Base-by-base conservation (phyloP, 64 coral and sea anemone species). In the Montipora cactus region DNA sequence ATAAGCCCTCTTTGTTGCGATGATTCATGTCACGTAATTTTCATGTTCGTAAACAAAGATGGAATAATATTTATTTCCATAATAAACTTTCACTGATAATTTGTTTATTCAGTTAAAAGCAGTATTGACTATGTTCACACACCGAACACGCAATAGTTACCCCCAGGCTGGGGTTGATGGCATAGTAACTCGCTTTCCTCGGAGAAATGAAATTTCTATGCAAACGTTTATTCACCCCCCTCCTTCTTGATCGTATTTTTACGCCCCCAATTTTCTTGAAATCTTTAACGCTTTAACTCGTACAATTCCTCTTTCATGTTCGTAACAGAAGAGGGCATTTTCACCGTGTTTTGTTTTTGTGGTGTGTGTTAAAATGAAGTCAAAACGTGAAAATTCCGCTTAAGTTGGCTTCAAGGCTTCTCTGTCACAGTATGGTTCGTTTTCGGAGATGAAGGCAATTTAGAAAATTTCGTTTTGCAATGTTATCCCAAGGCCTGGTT, bases 91-190 rank as follows among this genome's bases (percentile, higher is more conserved):
- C 37, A 46, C 2, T 22, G 82, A 81, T 71, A 13, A 85, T 70
- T 85, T 85, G 82, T 85, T 85, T 49, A 47, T 72, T 67, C 66
- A 85, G 66, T 71, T 70, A 21, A 85, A 64, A 44, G 16, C 82
- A 68, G 61, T 85, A 59, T 71, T 85, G 82, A 85, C 46, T 85
- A 67, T 48, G 45, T 45, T 49, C 62, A 14, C 62, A 85, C 7
- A 18, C 64, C 18, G 70, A 71, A 70, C 59, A 83, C 80, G 80
- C 80, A 44, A 83, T 7, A 2, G 59, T 67, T 49, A 85, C 82
- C 82, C 66, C 82, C 66, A 49, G 66, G 66, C n/a, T 71, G 7
- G 64, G 7, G 13, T 70, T 69, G 82, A 70, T 85, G 62, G 3
- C 25, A 67, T 1, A 4, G 13, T 67, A 67, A 37, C 37, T 37